Conservation (phyloP, 2,113 vertebrate species). For the Stomatorhinus ivindoensis region DNA sequence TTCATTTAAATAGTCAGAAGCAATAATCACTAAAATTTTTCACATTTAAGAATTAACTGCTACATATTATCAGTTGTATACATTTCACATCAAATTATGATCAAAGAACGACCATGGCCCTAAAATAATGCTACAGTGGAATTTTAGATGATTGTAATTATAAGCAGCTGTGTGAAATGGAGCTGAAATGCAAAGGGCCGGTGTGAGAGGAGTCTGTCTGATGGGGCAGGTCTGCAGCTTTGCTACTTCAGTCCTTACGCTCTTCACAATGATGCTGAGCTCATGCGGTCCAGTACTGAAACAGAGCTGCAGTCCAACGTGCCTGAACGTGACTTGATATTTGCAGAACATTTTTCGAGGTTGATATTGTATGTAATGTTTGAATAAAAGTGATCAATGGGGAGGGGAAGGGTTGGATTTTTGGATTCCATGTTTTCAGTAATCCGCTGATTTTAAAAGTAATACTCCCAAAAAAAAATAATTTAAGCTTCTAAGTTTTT, state of each 20-base stretch:
- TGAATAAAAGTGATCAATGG: conserved; percentile 27
- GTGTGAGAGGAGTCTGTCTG: background rate
- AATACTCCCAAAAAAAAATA: background rate
- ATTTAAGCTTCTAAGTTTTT: background rate
- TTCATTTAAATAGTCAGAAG: background rate
- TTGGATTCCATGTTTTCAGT: background rate
- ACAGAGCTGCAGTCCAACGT: background rate
- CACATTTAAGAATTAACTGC: background rate
- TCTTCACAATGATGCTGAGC: background rate
- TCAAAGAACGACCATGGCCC: background rate
- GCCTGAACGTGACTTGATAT: background rate
- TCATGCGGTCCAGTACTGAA: background rate
- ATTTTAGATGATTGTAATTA: background rate
- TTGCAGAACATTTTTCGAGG: background rate
- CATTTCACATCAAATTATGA: background rate
- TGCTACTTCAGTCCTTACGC: background rate
- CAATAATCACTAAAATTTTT: background rate
- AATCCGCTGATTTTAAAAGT: background rate
- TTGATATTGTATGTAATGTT: background rate
- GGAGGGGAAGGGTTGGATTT: background rate
- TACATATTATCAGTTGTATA: background rate
- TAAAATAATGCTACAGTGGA: background rate
- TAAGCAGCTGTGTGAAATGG: background rate
- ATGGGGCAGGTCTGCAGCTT: background rate
- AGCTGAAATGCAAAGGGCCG: background rate